Conservation (phyloP, 2,113 vertebrate genomes). For the Mustelus asterias region DNA sequence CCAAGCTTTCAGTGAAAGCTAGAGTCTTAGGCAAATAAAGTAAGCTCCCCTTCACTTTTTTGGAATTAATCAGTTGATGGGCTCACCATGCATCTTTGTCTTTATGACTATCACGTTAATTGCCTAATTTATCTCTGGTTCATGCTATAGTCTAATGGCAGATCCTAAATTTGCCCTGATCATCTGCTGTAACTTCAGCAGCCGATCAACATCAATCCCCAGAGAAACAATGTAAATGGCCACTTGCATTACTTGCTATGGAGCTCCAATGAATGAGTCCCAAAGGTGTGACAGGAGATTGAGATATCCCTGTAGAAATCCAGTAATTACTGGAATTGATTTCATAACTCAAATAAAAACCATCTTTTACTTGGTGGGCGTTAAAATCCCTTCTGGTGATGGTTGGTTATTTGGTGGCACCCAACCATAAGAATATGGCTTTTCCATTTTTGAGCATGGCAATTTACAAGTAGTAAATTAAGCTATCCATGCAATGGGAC, state of each 20-base stretch:
- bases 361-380: neutral
- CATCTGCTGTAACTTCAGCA: neutral
- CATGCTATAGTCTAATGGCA: neutral
- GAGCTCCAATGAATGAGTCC: neutral
- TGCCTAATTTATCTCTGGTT: neutral
- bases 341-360: neutral
- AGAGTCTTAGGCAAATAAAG: neutral
- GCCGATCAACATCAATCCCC: neutral
- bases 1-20: neutral
- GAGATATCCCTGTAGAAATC: neutral
- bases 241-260: neutral
- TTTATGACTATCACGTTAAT: neutral
- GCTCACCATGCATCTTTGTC: neutral
- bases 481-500: neutral
- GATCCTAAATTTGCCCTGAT: neutral
- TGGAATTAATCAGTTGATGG: neutral
- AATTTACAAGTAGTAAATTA: neutral
- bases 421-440: neutral
- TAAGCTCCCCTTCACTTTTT: neutral
- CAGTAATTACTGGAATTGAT: neutral
- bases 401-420: neutral
- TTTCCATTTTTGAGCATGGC: neutral
- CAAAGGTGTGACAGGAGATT: neutral
- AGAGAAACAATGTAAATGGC: neutral
- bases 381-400: neutral